Base-by-base conservation (phyloP, 2,113 vertebrate genomes). In the Onychostoma macrolepis region DNA sequence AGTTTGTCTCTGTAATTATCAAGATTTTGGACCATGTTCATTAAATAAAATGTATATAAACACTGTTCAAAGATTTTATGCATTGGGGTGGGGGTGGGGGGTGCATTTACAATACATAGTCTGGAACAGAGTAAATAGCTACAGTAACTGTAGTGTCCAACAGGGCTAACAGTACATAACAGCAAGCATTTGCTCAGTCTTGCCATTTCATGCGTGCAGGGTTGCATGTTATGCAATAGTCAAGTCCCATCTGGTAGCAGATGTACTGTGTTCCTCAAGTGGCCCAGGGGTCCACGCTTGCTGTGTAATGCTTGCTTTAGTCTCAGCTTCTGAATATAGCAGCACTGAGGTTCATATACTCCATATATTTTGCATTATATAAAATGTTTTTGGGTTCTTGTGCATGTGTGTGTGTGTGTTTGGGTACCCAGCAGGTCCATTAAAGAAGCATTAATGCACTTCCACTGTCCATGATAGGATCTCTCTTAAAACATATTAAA, bases 161-260 rank as follows among this genome's bases (percentile, higher is more conserved):
- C 19, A 77, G 56, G 58, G 13, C 58, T 65, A 15, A 48, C 41
- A 69, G 19, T 69, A 77, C 38, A 76, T 6, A 26, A 43, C 58
- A 17, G 33, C 74, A 77, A 53, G 65, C 15, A 33, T 79, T 38
- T 86, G 30, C 6, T 82, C 26, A 17, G 48, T 43, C 83, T 81
- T 80, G 74, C 12, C 67, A 71, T 53, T 50, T 17, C 11, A 15
- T 69, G 26, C 6, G 6, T 69, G 41, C 24, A 19, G 11, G n/a
- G 71, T 19, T 28, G n/a, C n/a, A n/a, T 48, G 61, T 86, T 86
- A 84, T 56, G 85, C 24, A 86, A 86, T 21, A 78, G 56, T 81
- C 50, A 15, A 36, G 69, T 48, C 83, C 41, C 84, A 82, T 82
- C 78, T 82, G 77, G 10, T 26, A 61, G 24, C 50, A 41, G 21